A percentile compares a stretch with the other conserved stretches of the same genome.
Evolutionary conservation across 2,113 vertebrate species (phyloP).

Genomic region (Muntiacus reevesi): DNA sequence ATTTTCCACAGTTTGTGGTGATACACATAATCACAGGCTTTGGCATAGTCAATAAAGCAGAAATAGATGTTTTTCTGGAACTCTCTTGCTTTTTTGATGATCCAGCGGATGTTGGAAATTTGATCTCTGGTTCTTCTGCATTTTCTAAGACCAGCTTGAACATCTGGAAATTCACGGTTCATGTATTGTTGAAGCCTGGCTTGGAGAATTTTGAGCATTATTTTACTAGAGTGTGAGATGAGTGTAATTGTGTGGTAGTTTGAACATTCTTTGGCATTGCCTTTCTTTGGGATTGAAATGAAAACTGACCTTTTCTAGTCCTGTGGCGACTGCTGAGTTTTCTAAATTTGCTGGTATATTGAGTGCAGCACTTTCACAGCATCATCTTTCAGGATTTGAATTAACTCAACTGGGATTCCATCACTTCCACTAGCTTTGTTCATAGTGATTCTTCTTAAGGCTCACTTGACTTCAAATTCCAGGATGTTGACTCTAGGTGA

Average conservation of each 20-base stretch:
- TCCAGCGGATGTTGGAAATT: not conserved
- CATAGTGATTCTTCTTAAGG: not conserved
- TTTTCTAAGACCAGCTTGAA: not conserved
- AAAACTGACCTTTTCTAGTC: too few species aligned
- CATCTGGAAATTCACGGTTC: not conserved
- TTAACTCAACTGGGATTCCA: not conserved
- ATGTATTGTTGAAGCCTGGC: not conserved
- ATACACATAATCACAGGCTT: not conserved
- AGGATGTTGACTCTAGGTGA: not conserved
- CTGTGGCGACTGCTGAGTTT: too few species aligned
- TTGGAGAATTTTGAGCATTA: not conserved
- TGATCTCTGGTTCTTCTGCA: not conserved
- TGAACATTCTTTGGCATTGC: not conserved
- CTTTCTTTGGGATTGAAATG: not conserved
- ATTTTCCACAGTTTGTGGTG: too few species aligned
- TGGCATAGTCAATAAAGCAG: too few species aligned
- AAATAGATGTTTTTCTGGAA: too few species aligned
- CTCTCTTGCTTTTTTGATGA: too few species aligned
- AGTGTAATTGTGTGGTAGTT: accelerated
- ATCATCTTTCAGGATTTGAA: not conserved
- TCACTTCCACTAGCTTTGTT: not conserved
- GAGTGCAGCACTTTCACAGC: not conserved
- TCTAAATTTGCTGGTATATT: too few species aligned
- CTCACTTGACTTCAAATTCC: not conserved
- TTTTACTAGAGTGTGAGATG: not conserved